A percentile compares a stretch with the other conserved stretches of the same genome.
Conservation (phyloP, 2,113 vertebrate genomes). For the Erythrocebus patas region DNA sequence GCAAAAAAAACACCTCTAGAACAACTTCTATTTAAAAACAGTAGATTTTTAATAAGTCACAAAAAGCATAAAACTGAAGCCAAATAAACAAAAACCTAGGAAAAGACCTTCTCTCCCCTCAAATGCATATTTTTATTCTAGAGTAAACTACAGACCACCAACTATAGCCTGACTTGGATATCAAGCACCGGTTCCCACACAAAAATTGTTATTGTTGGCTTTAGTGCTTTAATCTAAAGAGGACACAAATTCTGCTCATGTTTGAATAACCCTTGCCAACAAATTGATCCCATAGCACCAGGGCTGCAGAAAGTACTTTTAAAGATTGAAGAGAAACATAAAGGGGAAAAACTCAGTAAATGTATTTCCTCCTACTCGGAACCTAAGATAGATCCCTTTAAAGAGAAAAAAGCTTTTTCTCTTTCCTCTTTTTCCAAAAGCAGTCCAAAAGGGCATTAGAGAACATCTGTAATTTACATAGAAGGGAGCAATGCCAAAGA, state of each 20-base stretch:
- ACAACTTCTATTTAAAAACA: conserved; percentile 49
- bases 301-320: conserved; percentile 59
- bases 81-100: conserved; percentile 76
- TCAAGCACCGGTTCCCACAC: conserved; percentile 81
- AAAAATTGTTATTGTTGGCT: conserved; percentile 84
- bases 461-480: conserved; percentile 72
- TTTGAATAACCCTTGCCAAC: conserved; percentile 84
- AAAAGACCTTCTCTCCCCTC: conserved; percentile 61
- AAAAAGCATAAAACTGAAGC: conserved; percentile 71
- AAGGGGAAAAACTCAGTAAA: conserved; percentile 42
- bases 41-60: conserved; percentile 42
- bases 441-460: conserved; percentile 64
- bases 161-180: conserved; percentile 76
- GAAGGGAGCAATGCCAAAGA: conserved; percentile 67
- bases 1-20: conserved; percentile 33
- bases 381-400: conserved; percentile 21
- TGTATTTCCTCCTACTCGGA: conserved; percentile 24
- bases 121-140: conserved; percentile 75
- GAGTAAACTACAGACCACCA: conserved; percentile 81
- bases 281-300: conserved; percentile 81
- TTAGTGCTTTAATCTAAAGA: conserved; percentile 75
- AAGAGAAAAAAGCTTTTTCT: conserved; percentile 52
- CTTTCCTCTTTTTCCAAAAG: background rate
- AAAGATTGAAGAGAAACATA: conserved; percentile 58
- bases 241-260: conserved; percentile 80